phyloP scores from a whole-genome alignment of 2,888 invertebrate species.

The Ectobius pallidus region DNA sequence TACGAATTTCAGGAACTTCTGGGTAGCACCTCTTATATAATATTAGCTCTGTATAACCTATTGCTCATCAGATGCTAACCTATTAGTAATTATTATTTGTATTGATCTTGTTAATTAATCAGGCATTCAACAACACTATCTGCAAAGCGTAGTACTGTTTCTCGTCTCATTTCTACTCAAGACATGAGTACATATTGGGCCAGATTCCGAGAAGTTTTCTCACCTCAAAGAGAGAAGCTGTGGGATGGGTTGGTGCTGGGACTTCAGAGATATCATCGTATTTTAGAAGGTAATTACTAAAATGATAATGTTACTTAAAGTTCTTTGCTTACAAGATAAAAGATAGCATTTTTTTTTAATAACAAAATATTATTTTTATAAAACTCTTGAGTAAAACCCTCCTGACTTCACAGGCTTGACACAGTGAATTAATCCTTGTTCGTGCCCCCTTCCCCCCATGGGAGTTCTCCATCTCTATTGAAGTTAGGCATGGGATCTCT shows the following conservation, averaged over 20 bases:
- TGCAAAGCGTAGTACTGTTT: constrained; percentile 55
- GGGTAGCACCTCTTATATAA: no score
- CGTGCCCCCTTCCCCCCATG: no score
- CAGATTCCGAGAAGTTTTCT: constrained; percentile 65
- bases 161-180: constrained; percentile 47
- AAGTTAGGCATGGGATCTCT: no score
- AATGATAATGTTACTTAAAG: background rate
- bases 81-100: no score
- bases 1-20: no score
- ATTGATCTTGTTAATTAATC: no score
- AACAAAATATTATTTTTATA: background rate
- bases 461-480: no score
- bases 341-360: background rate
- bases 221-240: constrained; percentile 66
- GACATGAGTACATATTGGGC: constrained; percentile 73
- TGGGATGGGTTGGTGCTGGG: constrained; percentile 73
- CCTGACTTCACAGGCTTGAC: no score
- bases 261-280: constrained; percentile 67
- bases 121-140: no score
- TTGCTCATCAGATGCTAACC: no score
- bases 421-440: no score
- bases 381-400: background rate
- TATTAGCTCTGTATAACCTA: no score
- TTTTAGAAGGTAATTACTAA: constrained; percentile 64
- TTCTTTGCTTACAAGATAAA: background rate